Base-by-base conservation (phyloP, 2,888 invertebrate species). In the Callosobruchus maculatus region DNA sequence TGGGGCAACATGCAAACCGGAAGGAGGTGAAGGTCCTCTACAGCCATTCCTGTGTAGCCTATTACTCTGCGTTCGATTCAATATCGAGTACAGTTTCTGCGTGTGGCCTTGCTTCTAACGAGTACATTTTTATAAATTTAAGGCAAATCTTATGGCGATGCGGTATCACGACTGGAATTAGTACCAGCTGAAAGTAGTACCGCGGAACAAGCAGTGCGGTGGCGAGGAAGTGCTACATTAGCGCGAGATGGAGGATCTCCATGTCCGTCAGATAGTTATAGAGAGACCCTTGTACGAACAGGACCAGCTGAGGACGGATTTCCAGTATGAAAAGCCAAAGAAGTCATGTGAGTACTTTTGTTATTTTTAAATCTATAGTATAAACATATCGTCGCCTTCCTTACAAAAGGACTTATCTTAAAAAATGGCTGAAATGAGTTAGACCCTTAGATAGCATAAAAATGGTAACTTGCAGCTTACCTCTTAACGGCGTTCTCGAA, bases 241-340 rank as follows among this genome's bases (percentile, higher is more conserved):
- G 70, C 4, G 66, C 18, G 49, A 66, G n/a, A 81, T 81, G 80
- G 78, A 81, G 67, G 80, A 77, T 68, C 74, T 18, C 1, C 49
- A 49, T 1, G 49, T 49, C 13, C 49, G 49, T 49, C 81, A 82
- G 22, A 84, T 87, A 30, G 82, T 85, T 78, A 87, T 89, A 22
- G 88, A 89, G 73, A 84, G 90, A 73, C 88, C 88, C 13, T 78
- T 89, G 31, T 89, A 89, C 73, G 88, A 89, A 77, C 88, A 89
- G 74, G 86, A 89, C 76, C 85, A 86, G 74, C 82, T 89, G 30
- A 85, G 88, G 74, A 80, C 85, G 75, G 86, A 88, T 79, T 88
- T 87, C 79, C 83, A 85, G 75, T 90, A 89, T 81, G 86, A 88
- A 78, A 87, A 87, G 80, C 86, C 87, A 22, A 84, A 86, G 78